These are phyloP conservation scores for Drosophila bocki DNA, from an alignment of 1,140 invertebrate species.

Conservation along the genomic window DNA sequence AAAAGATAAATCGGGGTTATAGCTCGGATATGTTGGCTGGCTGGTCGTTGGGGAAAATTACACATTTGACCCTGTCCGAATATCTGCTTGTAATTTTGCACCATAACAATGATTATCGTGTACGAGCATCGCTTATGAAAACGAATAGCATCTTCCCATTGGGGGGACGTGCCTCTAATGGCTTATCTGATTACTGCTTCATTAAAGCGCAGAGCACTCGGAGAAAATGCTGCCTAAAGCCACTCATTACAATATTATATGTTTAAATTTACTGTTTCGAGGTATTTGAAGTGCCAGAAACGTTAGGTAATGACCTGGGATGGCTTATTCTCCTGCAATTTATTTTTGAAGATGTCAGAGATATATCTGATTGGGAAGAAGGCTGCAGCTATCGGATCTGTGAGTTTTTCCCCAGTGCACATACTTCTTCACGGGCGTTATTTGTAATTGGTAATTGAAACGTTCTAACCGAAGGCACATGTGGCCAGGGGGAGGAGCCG, in stretches of 20 bases:
- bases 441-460: conserved; percentile 36
- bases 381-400: neutral
- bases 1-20: conserved; percentile 68
- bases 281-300: conserved; percentile 8
- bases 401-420: conserved; percentile 7
- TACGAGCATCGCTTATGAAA: conserved; percentile 50
- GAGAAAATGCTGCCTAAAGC: conserved; percentile 1
- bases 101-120: conserved; percentile 52
- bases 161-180: conserved; percentile 47
- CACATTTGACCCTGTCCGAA: conserved; percentile 48
- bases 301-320: neutral
- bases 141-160: conserved; percentile 43
- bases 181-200: conserved; percentile 49
- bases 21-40: conserved; percentile 17
- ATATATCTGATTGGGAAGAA: conserved; percentile 9
- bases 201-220: conserved; percentile 34
- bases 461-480: conserved; percentile 18
- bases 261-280: conserved; percentile 9
- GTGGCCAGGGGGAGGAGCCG: neutral
- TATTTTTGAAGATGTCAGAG: conserved; percentile 1
- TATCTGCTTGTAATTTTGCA: conserved; percentile 41
- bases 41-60: conserved; percentile 21
- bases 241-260: conserved; percentile 11
- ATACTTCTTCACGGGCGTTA: conserved; percentile 34
- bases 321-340: neutral